Percentiles rank a stretch among this genome's conserved stretches.
Conservation (phyloP, 2,113 vertebrate species). For the Apodemus speciosus region DNA sequence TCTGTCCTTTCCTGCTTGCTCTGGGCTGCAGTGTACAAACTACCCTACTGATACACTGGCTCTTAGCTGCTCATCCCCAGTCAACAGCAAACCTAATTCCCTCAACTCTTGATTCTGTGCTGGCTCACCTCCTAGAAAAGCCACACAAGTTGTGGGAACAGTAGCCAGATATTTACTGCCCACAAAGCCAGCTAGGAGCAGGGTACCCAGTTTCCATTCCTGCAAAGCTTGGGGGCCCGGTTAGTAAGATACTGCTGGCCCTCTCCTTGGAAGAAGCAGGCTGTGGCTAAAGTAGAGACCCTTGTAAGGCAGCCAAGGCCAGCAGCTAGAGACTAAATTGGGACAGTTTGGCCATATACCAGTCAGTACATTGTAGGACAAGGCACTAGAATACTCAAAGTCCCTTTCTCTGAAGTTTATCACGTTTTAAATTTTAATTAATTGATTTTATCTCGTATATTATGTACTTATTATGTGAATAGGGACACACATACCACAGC, state of each 20-base stretch:
- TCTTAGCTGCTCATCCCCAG: background rate
- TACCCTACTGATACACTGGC: background rate
- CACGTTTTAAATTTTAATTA: background rate
- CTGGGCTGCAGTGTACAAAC: background rate
- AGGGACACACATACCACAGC: background rate
- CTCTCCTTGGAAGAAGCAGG: background rate
- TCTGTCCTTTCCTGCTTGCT: background rate
- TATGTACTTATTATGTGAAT: background rate
- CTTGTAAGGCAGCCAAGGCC: background rate
- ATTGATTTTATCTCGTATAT: background rate
- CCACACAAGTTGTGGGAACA: background rate
- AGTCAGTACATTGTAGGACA: background rate
- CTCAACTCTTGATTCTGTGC: background rate
- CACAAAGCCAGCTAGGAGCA: background rate
- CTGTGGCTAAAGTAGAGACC: background rate
- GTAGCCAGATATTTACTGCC: conserved; percentile 26
- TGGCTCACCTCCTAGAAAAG: conserved; percentile 10
- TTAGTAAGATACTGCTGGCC: background rate
- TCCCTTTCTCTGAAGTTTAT: background rate
- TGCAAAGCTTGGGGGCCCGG: background rate
- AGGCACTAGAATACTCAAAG: background rate
- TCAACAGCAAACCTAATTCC: conserved; percentile 22
- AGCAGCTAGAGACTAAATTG: background rate
- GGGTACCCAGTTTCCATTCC: background rate
- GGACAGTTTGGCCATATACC: background rate